phyloP scores from a whole-genome alignment of 2,797 vertebrate species.

The Microctenopoma stevenorrisi region DNA sequence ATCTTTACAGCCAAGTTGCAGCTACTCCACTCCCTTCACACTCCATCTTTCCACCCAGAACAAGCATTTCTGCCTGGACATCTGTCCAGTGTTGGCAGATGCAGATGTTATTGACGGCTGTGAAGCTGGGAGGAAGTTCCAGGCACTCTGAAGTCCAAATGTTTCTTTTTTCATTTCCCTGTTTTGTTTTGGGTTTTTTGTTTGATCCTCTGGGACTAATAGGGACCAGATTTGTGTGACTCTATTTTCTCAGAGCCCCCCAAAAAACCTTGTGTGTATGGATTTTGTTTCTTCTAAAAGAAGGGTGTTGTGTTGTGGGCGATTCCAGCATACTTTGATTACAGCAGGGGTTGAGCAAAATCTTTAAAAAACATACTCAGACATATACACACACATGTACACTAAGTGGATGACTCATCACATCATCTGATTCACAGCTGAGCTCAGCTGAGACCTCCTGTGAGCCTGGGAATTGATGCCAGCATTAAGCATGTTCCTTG shows the following conservation, averaged over 20 bases:
- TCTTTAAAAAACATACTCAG: slow-evolving; percentile 38
- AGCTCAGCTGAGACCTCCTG: slow-evolving; percentile 61
- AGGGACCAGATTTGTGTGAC: slow-evolving; percentile 69
- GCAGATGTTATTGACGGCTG: slow-evolving; percentile 83
- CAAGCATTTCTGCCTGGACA: slow-evolving; percentile 75
- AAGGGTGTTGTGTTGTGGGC: slow-evolving; percentile 19
- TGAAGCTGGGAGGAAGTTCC: slow-evolving; percentile 78
- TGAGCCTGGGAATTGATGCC: slow-evolving; percentile 55
- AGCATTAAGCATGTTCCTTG: slow-evolving; percentile 31
- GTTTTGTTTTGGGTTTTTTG: slow-evolving; percentile 41
- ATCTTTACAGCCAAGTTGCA: slow-evolving; percentile 54
- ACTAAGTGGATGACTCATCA: slow-evolving; percentile 48
- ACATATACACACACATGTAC: slow-evolving; percentile 44
- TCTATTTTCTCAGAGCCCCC: slow-evolving; percentile 19
- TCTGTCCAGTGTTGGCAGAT: slow-evolving; percentile 79
- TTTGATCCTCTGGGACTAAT: slow-evolving; percentile 63
- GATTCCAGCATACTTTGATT: slow-evolving; percentile 41
- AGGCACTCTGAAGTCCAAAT: slow-evolving; percentile 78
- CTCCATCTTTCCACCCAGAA: slow-evolving; percentile 59
- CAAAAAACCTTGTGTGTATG: slow-evolving; percentile 23
- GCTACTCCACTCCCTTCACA: slow-evolving; percentile 29
- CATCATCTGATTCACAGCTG: slow-evolving; percentile 57
- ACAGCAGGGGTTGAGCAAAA: slow-evolving; percentile 31
- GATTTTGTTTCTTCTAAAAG: slow-evolving; percentile 30
- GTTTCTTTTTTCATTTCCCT: slow-evolving; percentile 74